Evolutionary conservation across 30 jellyfish, hydroid and myxozoan species (phyloP).

Genomic region (Aurelia aurita): DNA sequence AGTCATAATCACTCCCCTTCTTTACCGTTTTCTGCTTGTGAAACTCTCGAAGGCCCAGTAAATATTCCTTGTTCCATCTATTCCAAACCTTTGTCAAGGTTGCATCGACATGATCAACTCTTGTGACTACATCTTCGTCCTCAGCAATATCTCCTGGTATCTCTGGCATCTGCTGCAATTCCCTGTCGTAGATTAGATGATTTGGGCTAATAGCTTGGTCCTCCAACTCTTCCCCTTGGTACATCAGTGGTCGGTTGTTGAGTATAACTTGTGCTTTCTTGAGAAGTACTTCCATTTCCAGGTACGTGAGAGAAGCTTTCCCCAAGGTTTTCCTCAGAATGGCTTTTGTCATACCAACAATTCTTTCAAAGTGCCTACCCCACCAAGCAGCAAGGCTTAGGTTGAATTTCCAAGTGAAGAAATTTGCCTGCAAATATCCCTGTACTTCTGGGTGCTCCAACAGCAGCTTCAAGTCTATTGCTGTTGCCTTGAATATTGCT

Average conservation of each 20-base stretch:
- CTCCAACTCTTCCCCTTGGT: slow-evolving; percentile 51
- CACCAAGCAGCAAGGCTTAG: slow-evolving; percentile 31
- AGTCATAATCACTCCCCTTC: slow-evolving; percentile 11
- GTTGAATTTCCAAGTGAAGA: slow-evolving; percentile 12
- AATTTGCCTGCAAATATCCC: no score
- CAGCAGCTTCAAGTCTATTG: background rate
- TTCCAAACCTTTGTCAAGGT: slow-evolving; percentile 5
- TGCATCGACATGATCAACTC: slow-evolving; percentile 12
- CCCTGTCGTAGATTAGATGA: slow-evolving; percentile 24
- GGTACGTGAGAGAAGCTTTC: background rate
- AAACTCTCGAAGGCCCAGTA: slow-evolving; percentile 46
- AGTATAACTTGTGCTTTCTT: slow-evolving; percentile 16
- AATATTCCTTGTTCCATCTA: slow-evolving; percentile 46
- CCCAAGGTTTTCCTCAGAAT: slow-evolving; percentile 16
- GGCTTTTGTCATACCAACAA: slow-evolving; percentile 49
- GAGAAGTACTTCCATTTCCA: slow-evolving; percentile 36
- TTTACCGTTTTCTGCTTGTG: background rate
- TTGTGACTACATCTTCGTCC: slow-evolving; percentile 1
- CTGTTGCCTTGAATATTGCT: slow-evolving; percentile 30
- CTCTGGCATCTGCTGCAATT: slow-evolving; percentile 41
- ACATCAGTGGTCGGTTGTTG: slow-evolving; percentile 1
- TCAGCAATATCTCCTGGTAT: slow-evolving; percentile 18
- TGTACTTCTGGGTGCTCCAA: no score
- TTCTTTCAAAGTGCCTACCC: slow-evolving; percentile 46
- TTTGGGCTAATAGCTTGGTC: slow-evolving; percentile 47